Base-by-base conservation (phyloP, 2,888 invertebrate species). In the Trachelus stipa region DNA sequence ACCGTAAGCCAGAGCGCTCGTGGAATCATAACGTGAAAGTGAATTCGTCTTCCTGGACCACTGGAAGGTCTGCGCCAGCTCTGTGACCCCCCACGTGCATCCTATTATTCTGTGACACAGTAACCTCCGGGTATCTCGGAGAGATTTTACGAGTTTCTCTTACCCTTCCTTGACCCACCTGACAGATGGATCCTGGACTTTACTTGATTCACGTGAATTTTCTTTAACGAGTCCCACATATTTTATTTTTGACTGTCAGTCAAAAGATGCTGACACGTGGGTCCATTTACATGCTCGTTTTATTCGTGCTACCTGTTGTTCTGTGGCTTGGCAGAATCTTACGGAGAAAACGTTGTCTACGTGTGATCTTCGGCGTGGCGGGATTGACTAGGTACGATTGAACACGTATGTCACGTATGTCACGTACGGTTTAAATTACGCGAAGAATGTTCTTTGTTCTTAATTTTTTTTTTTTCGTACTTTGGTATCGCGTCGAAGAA, bases 21-120 rank as follows among this genome's bases (percentile, higher is more conserved):
- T 23, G 23, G 9, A 6, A 56, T 56, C 56, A 9, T 56, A 56
- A 56, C 56, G 56, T 56, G 56, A 56, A 56, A 56, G 56, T 56
- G 56, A 56, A 56, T 56, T 23, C 23, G 56, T 56, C 23, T 56
- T 56, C 23, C 23, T 15, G 23, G 23, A 56, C 56, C 35, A 12
- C 12, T 12, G 35, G 35, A 56, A 56, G 56, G 9, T 23, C 23
- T 23, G 9, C 9, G 23, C 9, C 56, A 15, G 56, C 23, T 35
- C 35, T 12, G 35, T 56, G 56, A 56, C 86, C 86, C 85, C 3
- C 84, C 87, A 87, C 87, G 84, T 78, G 68, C 77, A 37, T 76
- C 77, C 77, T 80, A 84, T 87, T 87, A 84, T 87, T 77, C 31
- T 87, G 85, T 80, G 82, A 86, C 86, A 82, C 74, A 82, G 82